Conservation (phyloP, 2,113 vertebrate species). For the Bucco capensis region DNA sequence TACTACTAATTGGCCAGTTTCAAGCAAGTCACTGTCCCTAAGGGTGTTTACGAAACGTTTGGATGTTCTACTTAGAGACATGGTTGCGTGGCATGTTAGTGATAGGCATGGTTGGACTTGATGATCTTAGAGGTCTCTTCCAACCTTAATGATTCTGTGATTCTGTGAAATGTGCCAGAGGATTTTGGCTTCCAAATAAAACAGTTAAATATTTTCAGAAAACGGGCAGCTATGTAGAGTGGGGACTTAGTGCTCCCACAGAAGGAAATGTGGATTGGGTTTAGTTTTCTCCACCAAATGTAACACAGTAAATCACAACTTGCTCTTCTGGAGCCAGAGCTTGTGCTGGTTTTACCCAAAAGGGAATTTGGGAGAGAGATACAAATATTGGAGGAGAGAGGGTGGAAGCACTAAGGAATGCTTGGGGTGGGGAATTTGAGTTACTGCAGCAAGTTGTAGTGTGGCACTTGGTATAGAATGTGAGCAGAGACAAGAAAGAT, state of each 20-base stretch:
- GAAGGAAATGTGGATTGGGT: fast-evolving
- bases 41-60: too few species aligned
- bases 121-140: too few species aligned
- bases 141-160: too few species aligned
- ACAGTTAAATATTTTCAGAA: background rate
- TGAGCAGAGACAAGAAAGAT: background rate
- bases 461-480: background rate
- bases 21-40: too few species aligned
- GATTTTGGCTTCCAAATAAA: background rate
- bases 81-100: too few species aligned
- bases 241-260: background rate
- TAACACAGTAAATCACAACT: background rate
- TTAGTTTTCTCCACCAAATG: background rate
- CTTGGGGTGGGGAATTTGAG: background rate
- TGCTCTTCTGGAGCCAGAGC: background rate
- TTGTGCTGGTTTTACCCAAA: background rate
- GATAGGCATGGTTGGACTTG: too few species aligned
- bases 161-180: background rate
- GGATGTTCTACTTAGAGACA: too few species aligned
- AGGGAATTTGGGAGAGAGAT: background rate
- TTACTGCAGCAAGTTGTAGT: background rate
- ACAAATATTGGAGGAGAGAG: background rate
- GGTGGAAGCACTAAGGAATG: background rate
- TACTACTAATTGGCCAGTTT: background rate
- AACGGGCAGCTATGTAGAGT: background rate